Evolutionary conservation across 2,888 invertebrate genomes (phyloP).

Genomic region (Brachylomia viminalis): DNA sequence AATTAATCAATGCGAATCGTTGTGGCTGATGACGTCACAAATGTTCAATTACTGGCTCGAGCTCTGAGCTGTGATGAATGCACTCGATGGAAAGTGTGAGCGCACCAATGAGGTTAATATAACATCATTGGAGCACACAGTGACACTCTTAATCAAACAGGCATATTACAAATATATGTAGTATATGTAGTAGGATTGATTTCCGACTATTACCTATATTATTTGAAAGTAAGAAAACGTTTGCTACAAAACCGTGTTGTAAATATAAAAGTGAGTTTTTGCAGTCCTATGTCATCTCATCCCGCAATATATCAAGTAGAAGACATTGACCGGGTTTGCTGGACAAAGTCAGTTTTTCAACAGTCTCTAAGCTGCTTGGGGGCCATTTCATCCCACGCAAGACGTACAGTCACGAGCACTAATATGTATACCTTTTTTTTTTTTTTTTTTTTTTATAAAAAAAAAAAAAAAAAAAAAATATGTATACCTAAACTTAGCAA

Average conservation of each 20-base stretch:
- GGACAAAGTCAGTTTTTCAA: background rate
- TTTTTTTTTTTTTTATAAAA: too few relatives aligned
- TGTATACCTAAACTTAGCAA: too few relatives aligned
- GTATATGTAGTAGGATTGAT: background rate
- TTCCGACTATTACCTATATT: background rate
- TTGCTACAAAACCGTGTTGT: too few relatives aligned
- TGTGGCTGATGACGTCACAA: slow-evolving; percentile 43
- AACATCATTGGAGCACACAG: too few relatives aligned
- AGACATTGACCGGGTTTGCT: background rate
- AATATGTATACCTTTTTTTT: too few relatives aligned
- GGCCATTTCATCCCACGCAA: background rate
- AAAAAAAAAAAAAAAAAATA: too few relatives aligned
- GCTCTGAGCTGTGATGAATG: slow-evolving; percentile 32
- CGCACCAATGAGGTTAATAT: too few relatives aligned
- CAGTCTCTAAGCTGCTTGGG: background rate
- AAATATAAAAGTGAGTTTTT: background rate
- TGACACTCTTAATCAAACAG: slow-evolving; percentile 1
- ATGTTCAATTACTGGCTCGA: slow-evolving; percentile 49
- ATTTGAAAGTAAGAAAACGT: background rate
- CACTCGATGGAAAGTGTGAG: slow-evolving; percentile 10
- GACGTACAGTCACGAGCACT: too few relatives aligned
- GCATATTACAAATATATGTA: background rate
- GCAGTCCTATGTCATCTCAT: background rate
- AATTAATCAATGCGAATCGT: slow-evolving; percentile 45
- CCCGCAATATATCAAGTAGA: too few relatives aligned